Conservation (phyloP, 2,888 invertebrate species). For the Cancer borealis region DNA sequence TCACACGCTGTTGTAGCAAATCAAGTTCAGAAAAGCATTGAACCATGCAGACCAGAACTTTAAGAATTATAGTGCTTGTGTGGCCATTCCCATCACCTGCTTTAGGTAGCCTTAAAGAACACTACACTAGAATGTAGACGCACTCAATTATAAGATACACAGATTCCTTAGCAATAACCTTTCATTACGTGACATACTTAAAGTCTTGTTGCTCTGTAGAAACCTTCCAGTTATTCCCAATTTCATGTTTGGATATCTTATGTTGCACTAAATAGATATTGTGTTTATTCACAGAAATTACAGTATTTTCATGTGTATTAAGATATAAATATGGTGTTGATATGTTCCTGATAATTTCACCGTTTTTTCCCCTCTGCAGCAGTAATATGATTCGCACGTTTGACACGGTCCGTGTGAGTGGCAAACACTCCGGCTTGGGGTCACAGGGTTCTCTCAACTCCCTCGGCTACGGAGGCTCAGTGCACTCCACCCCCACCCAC, state of each 20-base stretch:
- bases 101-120: background rate
- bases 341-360: background rate
- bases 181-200: background rate
- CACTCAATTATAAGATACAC: background rate
- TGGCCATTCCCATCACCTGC: background rate
- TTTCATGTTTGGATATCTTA: background rate
- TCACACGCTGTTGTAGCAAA: background rate
- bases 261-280: background rate
- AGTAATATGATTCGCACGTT: constrained; percentile 70
- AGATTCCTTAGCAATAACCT: background rate
- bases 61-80: background rate
- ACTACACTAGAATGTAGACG: background rate
- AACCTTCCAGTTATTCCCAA: too few relatives aligned
- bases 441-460: constrained; percentile 70
- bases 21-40: background rate
- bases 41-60: background rate
- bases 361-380: constrained; percentile 56
- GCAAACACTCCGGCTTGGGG: constrained; percentile 58
- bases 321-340: background rate
- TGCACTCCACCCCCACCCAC: constrained; percentile 74
- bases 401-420: constrained; percentile 73
- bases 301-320: background rate
- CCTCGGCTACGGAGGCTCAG: constrained; percentile 70
- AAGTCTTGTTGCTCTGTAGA: background rate
- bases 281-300: background rate